Percentiles rank a stretch among this genome's conserved stretches.
Conservation (phyloP, 2,888 invertebrate genomes). For the Cosmia trapezina region DNA sequence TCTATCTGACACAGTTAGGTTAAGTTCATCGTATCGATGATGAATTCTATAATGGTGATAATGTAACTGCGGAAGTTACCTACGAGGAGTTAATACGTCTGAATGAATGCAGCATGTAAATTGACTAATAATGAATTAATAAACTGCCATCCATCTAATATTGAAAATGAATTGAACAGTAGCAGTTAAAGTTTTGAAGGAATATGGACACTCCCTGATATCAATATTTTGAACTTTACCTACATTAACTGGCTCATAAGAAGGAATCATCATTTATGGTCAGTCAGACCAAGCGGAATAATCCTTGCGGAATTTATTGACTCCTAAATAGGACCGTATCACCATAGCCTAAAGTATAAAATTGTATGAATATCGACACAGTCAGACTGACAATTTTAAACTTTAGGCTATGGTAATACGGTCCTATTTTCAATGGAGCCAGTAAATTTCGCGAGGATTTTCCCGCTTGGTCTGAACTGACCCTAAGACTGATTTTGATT, state of each 20-base stretch:
- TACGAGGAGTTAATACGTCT: neutral
- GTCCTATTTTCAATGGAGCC: too few relatives aligned
- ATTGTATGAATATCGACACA: too few relatives aligned
- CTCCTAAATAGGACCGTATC: too few relatives aligned
- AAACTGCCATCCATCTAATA: neutral
- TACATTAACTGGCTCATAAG: neutral
- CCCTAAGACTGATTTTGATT: neutral
- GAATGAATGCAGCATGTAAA: slow-evolving; percentile 6
- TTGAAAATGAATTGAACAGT: neutral
- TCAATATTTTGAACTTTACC: neutral
- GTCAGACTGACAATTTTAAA: too few relatives aligned
- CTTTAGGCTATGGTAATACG: too few relatives aligned
- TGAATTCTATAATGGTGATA: neutral
- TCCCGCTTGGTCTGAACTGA: too few relatives aligned
- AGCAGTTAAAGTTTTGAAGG: slow-evolving; percentile 5
- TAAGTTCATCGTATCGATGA: neutral
- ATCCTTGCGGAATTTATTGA: too few relatives aligned
- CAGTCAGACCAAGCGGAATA: too few relatives aligned
- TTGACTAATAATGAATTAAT: slow-evolving; percentile 18
- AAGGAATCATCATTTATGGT: neutral
- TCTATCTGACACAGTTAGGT: neutral
- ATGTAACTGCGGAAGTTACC: neutral
- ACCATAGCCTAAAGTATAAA: too few relatives aligned
- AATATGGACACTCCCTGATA: neutral
- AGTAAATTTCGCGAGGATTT: too few relatives aligned